Base-by-base conservation (phyloP, 2,113 vertebrate species). In the Camarhynchus parvulus region DNA sequence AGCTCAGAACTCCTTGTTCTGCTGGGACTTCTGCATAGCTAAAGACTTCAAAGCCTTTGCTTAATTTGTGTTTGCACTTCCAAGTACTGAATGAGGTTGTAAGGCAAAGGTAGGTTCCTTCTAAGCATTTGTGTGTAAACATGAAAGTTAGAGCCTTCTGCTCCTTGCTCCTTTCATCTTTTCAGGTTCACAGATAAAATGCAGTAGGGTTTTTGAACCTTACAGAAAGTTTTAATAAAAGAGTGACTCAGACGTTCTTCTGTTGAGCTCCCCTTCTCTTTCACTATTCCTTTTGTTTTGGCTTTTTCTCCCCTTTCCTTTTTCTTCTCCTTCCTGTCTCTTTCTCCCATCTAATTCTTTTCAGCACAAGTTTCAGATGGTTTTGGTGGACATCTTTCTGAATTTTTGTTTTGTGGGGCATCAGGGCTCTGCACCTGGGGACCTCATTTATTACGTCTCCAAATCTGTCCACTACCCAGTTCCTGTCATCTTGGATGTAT, bases 31-130 rank as follows among this genome's bases (percentile, higher is more conserved):
- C 82, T 94, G 53, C 79, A 42, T 37, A 69, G 53, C 73, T 28
- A 55, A 80, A 33, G 33, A 90, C 94, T 96, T 97, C 91, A 97
- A 96, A 96, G 94, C 14, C 44, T 74, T 66, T 68, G 30, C 56
- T 96, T 95, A 96, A 97, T 96, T 96, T 96, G 58, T 83, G 76
- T 92, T 95, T 89, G 90, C 78, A 69, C 94, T 96, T 96, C 87
- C 62, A 95, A 83, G 91, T 74, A 46, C 62, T 69, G 91, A 93
- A 96, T 77, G 74, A 91, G 88, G 70, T 69, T 83, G 89, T 91
- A 86, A 85, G 80, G 62, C 64, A 94, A 69, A 93, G 64, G 42
- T 62, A 92, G 64, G 52, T 92, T 85, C 83, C 91, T 91, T 96
- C 52, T 3, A 75, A 83, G 67, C 81, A 89, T 86, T 85, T 97